A percentile compares a stretch with the other conserved stretches of the same genome.
phyloP scores from a whole-genome alignment of 2,797 vertebrate genomes.

The Champsocephalus gunnari region DNA sequence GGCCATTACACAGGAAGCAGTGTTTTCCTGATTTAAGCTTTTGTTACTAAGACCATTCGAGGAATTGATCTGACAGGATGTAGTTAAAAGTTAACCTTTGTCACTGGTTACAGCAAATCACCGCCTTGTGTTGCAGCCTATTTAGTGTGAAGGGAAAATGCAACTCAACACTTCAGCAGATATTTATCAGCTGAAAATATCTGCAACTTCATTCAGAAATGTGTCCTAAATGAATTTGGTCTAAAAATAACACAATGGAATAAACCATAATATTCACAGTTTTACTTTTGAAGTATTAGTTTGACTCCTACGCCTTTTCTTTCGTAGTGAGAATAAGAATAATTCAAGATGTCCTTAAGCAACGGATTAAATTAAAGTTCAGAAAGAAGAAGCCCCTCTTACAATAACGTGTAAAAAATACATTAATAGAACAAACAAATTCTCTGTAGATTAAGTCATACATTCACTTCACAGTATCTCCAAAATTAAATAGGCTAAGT shows the following conservation, averaged over 20 bases:
- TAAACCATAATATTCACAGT: background rate
- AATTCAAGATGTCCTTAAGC: background rate
- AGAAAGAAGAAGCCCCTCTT: background rate
- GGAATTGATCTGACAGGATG: slow-evolving; percentile 43
- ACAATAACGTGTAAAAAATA: background rate
- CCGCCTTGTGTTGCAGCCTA: background rate
- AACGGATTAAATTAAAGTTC: background rate
- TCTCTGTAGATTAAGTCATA: background rate
- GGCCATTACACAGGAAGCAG: background rate
- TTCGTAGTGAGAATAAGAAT: background rate
- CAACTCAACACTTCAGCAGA: background rate
- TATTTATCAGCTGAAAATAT: background rate
- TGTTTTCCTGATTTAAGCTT: background rate
- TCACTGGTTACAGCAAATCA: background rate
- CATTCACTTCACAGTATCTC: too few species aligned
- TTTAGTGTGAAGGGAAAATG: background rate
- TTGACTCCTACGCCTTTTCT: background rate
- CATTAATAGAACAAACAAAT: background rate
- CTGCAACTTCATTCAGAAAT: background rate
- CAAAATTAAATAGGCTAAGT: background rate
- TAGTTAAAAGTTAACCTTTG: background rate
- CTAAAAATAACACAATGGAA: background rate
- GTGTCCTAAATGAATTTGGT: background rate
- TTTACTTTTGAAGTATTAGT: background rate
- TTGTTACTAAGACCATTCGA: background rate